A percentile compares a stretch with the other conserved stretches of the same genome.
phyloP scores from a whole-genome alignment of 2,888 invertebrate species.

The Pseudanteris insignis region DNA sequence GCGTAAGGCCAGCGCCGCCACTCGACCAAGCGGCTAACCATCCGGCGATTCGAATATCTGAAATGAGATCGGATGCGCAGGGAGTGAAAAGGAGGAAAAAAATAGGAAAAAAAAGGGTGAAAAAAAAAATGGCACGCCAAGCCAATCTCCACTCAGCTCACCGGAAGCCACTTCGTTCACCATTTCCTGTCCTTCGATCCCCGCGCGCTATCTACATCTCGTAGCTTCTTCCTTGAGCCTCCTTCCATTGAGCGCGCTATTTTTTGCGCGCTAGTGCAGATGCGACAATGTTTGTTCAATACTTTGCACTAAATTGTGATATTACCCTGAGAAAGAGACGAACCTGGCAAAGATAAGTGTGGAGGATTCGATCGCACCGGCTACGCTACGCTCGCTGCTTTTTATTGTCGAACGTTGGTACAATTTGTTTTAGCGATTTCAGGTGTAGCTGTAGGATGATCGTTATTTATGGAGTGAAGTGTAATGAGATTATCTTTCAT shows the following conservation, averaged over 20 bases:
- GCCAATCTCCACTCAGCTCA: slow-evolving; percentile 36
- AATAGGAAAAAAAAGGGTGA: no score
- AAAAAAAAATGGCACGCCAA: slow-evolving; percentile 22
- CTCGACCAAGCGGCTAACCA: slow-evolving; percentile 35
- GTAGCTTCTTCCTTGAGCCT: slow-evolving; percentile 7
- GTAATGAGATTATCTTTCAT: slow-evolving; percentile 35
- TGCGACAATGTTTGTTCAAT: slow-evolving; percentile 42
- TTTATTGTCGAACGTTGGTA: slow-evolving; percentile 30
- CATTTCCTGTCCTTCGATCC: slow-evolving; percentile 42
- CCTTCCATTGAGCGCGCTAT: slow-evolving; percentile 1
- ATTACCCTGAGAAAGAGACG: slow-evolving; percentile 39
- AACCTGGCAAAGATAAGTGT: slow-evolving; percentile 48
- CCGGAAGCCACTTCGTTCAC: slow-evolving; percentile 42
- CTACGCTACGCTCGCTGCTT: slow-evolving; percentile 21
- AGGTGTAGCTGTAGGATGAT: slow-evolving; percentile 21
- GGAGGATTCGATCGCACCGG: slow-evolving; percentile 39
- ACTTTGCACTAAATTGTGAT: slow-evolving; percentile 42
- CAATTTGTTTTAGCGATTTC: slow-evolving; percentile 37
- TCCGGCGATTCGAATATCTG: slow-evolving; percentile 40
- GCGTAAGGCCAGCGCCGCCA: slow-evolving; percentile 31
- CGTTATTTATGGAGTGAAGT: slow-evolving; percentile 27
- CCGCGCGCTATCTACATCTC: slow-evolving; percentile 34
- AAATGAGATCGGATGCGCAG: slow-evolving; percentile 43
- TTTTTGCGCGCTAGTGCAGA: slow-evolving; percentile 37
- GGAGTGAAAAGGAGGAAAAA: slow-evolving; percentile 14